Conservation (phyloP, 2,113 vertebrate species). For the Lycocorax pyrrhopterus region DNA sequence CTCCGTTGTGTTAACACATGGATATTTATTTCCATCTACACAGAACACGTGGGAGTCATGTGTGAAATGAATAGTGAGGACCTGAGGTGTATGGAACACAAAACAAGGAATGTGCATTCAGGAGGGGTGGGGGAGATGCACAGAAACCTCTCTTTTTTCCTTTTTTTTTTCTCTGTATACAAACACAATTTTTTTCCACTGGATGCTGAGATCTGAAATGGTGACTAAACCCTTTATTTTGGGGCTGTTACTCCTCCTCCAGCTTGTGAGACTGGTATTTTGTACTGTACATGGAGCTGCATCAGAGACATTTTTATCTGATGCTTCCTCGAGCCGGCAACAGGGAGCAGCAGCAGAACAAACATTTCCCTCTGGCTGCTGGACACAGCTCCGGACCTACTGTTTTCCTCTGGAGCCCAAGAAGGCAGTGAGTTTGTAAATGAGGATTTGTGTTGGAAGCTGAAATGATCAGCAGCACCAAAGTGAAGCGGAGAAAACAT, state of each 20-base stretch:
- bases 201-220: background rate
- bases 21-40: background rate
- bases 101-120: background rate
- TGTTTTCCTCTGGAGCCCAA: background rate
- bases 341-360: conserved; percentile 29
- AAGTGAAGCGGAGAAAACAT: background rate
- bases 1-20: background rate
- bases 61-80: conserved; percentile 12
- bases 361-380: background rate
- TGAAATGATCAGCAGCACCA: background rate
- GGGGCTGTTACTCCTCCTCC: background rate
- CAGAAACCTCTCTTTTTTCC: background rate
- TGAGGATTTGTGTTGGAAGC: background rate
- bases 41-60: conserved; percentile 3
- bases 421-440: background rate
- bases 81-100: background rate
- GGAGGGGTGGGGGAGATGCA: background rate
- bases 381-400: background rate
- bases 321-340: background rate
- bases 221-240: conserved; percentile 44
- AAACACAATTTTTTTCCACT: background rate
- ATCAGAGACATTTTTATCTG: background rate
- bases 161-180: background rate
- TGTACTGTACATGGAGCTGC: background rate
- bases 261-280: background rate